Evolutionary conservation across 2,797 vertebrate genomes (phyloP).

Genomic region (Euthynnus affinis): DNA sequence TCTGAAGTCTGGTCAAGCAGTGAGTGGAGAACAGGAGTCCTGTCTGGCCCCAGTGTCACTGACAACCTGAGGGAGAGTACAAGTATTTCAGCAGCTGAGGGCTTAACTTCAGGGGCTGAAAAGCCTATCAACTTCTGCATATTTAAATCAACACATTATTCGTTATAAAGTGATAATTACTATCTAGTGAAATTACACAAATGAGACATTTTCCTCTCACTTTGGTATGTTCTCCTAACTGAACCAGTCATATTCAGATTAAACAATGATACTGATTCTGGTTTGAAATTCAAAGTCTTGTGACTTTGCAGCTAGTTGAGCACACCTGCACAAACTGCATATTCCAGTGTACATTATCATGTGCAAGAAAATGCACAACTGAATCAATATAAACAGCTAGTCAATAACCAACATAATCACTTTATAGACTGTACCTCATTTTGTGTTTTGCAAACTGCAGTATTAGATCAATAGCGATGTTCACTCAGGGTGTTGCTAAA

Average conservation of each 20-base stretch:
- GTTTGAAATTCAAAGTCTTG: constrained; percentile 11
- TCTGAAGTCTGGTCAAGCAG: constrained; percentile 7
- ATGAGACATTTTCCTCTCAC: background rate
- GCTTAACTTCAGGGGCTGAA: constrained; percentile 1
- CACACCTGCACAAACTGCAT: background rate
- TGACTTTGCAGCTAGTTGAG: background rate
- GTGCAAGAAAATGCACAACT: constrained; percentile 33
- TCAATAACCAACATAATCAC: constrained; percentile 34
- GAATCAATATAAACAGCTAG: constrained; percentile 38
- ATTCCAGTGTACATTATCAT: constrained; percentile 12
- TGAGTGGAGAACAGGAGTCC: constrained; percentile 1
- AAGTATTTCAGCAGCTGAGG: constrained; percentile 3
- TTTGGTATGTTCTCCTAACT: constrained; percentile 14
- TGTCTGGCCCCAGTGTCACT: background rate
- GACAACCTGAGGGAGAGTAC: background rate
- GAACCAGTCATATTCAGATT: background rate
- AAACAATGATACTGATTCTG: background rate
- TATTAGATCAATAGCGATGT: constrained; percentile 44
- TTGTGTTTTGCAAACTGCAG: constrained; percentile 40
- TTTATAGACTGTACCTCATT: constrained; percentile 33
- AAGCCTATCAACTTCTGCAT: constrained; percentile 19
- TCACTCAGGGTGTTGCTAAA: constrained; percentile 19
- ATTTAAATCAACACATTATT: constrained; percentile 7
- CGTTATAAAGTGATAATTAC: constrained; percentile 20
- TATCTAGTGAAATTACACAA: background rate